A percentile compares a stretch with the other conserved stretches of the same genome.
Conservation (phyloP, 2,888 invertebrate genomes). For the Noctua comes region DNA sequence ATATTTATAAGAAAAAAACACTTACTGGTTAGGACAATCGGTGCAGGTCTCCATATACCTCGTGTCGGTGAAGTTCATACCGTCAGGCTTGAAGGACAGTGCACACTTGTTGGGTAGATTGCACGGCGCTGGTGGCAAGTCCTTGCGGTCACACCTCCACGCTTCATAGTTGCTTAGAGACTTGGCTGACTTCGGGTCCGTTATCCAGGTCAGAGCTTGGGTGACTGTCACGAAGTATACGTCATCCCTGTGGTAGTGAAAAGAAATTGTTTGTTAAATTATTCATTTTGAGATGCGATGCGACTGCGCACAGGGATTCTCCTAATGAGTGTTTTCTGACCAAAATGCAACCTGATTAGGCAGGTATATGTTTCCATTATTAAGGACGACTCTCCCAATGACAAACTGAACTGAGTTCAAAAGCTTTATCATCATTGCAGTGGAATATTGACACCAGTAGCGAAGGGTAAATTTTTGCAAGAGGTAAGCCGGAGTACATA, state of each 20-base stretch:
- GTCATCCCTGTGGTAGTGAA: slow-evolving; percentile 91
- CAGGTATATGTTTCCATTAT: background rate
- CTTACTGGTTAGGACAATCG: slow-evolving; percentile 94
- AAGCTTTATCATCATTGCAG: background rate
- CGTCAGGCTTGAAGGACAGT: slow-evolving; percentile 94
- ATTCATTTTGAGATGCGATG: background rate
- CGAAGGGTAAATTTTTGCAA: too few species aligned
- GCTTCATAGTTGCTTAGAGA: slow-evolving; percentile 93
- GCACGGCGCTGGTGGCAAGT: slow-evolving; percentile 94
- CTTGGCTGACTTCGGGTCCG: slow-evolving; percentile 94
- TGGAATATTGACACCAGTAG: background rate
- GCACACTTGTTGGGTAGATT: slow-evolving; percentile 96
- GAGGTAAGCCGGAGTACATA: too few species aligned
- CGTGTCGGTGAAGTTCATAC: slow-evolving; percentile 94
- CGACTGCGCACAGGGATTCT: background rate
- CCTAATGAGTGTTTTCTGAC: background rate
- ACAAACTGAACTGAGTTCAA: background rate
- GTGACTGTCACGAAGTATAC: slow-evolving; percentile 97
- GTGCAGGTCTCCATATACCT: slow-evolving; percentile 96
- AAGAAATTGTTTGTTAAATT: background rate
- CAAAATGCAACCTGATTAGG: background rate
- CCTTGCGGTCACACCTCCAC: slow-evolving; percentile 95
- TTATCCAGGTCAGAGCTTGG: slow-evolving; percentile 97
- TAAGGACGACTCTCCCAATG: background rate
- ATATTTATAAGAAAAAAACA: background rate